These are phyloP conservation scores for Neuroterus valhalla DNA, from an alignment of 1,140 invertebrate genomes.

Conservation along the genomic window DNA sequence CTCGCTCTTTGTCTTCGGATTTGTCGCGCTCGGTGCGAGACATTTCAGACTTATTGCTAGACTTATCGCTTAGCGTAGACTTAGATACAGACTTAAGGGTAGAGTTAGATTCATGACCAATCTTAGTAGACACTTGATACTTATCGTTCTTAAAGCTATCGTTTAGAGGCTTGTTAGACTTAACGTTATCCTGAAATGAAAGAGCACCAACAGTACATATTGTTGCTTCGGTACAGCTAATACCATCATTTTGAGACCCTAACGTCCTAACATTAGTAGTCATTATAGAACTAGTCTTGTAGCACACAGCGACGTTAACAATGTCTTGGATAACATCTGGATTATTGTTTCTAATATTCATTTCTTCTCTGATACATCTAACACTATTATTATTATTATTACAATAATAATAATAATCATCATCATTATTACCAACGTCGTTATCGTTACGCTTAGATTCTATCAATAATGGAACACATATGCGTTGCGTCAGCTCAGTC, in stretches of 20 bases:
- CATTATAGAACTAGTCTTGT: slow-evolving; percentile 71
- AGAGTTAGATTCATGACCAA: slow-evolving; percentile 67
- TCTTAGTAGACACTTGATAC: slow-evolving; percentile 60
- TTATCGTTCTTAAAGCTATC: slow-evolving; percentile 70
- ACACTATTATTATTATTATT: slow-evolving; percentile 40
- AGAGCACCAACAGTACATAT: slow-evolving; percentile 76
- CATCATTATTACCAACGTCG: slow-evolving; percentile 47
- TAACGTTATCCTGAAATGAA: slow-evolving; percentile 76
- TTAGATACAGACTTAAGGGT: slow-evolving; percentile 70
- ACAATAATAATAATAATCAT: slow-evolving; percentile 45
- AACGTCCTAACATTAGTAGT: slow-evolving; percentile 70
- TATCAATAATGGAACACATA: slow-evolving; percentile 75
- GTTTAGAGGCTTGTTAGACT: slow-evolving; percentile 73
- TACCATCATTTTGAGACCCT: slow-evolving; percentile 73
- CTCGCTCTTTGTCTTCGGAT: slow-evolving; percentile 57
- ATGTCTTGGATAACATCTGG: slow-evolving; percentile 63
- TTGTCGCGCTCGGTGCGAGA: slow-evolving; percentile 55
- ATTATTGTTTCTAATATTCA: slow-evolving; percentile 61
- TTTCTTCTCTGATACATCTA: slow-evolving; percentile 53
- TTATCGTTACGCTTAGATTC: slow-evolving; percentile 65
- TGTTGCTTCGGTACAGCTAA: slow-evolving; percentile 75
- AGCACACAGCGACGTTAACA: slow-evolving; percentile 66
- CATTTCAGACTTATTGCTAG: slow-evolving; percentile 70
- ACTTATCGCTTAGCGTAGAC: slow-evolving; percentile 69
- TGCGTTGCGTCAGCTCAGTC: slow-evolving; percentile 73